Conservation (phyloP, 2,113 vertebrate species). For the Plotosus lineatus region DNA sequence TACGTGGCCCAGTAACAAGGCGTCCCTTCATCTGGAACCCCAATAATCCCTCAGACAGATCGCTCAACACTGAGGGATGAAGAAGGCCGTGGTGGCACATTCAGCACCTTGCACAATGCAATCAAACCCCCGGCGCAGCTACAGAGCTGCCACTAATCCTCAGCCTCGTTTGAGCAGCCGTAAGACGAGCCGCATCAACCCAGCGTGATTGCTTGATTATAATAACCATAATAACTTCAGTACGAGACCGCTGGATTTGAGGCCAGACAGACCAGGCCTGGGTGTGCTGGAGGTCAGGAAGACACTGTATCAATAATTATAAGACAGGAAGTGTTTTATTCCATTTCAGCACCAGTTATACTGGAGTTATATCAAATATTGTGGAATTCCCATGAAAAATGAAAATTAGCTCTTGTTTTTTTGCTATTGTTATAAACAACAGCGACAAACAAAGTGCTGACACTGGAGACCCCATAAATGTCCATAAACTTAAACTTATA, state of each 20-base stretch:
- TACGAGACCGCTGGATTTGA: not conserved
- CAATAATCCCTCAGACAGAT: slow-evolving; percentile 33
- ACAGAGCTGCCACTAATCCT: slow-evolving; percentile 38
- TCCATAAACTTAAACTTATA: too few species aligned
- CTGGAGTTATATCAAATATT: not conserved
- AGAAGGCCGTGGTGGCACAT: not conserved
- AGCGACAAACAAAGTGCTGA: too few species aligned
- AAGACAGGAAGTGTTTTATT: not conserved
- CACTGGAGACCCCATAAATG: too few species aligned
- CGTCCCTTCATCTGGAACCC: slow-evolving; percentile 22
- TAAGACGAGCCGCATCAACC: slow-evolving; percentile 32
- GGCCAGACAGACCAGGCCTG: not conserved
- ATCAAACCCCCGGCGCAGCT: slow-evolving; percentile 36
- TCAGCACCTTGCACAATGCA: slow-evolving; percentile 43
- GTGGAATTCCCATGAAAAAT: not conserved
- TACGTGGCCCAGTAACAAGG: not conserved
- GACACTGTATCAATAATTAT: too few species aligned
- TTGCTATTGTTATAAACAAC: not conserved
- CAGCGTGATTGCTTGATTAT: slow-evolving; percentile 29
- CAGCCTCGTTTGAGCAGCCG: slow-evolving; percentile 28
- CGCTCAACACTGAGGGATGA: slow-evolving; percentile 20
- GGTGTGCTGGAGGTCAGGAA: slow-evolving; percentile 3
- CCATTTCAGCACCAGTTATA: not conserved
- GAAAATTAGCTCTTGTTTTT: not conserved
- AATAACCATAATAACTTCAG: slow-evolving; percentile 42